Base-by-base conservation (phyloP, 2,113 vertebrate species). In the Corythornis madagascariensis region DNA sequence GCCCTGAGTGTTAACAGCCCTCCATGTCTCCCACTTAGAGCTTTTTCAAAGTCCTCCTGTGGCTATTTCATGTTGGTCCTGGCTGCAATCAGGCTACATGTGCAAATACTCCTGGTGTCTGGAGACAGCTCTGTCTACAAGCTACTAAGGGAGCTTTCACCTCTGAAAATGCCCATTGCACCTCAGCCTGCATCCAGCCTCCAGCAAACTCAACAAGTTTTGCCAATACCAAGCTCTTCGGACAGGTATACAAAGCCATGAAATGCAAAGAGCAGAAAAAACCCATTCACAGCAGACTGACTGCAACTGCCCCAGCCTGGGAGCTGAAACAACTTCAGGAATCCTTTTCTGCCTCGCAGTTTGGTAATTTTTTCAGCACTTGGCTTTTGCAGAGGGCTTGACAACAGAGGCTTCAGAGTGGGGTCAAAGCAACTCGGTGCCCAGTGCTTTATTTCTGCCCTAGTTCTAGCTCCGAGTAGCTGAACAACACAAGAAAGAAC, bases 1-100 rank as follows among this genome's bases (percentile, higher is more conserved):
- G 52, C 88, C 90, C 15, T 57, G 83, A 42, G 92, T 92, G 88
- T 94, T 94, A 95, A 95, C 90, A 93, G 73, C 63, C 45, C 35
- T 75, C 52, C 70, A 53, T 65, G 69, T 74, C 76, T 95, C 59
- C 70, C 63, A 47, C 61, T 81, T 88, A 28, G 56, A 86, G 53
- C 16, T 56, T 86, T 91, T 83, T 42, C n/a, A 75, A 75, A 81
- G 88, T 93, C 15, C 40, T 94, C 43, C 78, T 0, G 0, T 82
- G 65, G 53, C 61, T 90, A 64, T 86, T 92, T 92, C 67, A 11
- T 53, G 22, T 75, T 53, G 64, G 55, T 67, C 78, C 81, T 82
- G 66, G 31, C 59, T 89, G 71, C 74, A 17, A 2, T 60, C 2
- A 0, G 18, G 84, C 60, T 59, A 40, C 2, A 0, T 45, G 40